These are phyloP conservation scores for Lomographa bimaculata DNA, from an alignment of 2,888 invertebrate genomes.

Conservation along the genomic window DNA sequence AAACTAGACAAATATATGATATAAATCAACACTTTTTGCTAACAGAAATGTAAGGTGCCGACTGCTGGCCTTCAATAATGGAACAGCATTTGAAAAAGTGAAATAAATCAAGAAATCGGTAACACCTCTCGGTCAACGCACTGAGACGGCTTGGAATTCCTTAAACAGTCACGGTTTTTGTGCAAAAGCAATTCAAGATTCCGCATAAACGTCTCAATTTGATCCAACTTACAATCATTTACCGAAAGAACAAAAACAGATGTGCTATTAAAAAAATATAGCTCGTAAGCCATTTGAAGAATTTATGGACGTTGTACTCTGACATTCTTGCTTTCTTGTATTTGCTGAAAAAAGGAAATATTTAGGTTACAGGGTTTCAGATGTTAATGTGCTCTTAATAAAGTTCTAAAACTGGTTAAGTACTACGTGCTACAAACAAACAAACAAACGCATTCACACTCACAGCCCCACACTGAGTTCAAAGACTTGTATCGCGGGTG, in stretches of 20 bases:
- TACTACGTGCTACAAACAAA: too few relatives aligned
- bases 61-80: too few relatives aligned
- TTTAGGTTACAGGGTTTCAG: constrained; percentile 41
- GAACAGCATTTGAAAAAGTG: too few relatives aligned
- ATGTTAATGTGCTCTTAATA: neutral
- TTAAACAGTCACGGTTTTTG: constrained; percentile 32
- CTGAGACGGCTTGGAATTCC: constrained; percentile 23
- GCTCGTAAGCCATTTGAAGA: constrained; percentile 45
- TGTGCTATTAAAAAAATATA: constrained; percentile 38
- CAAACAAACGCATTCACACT: too few relatives aligned
- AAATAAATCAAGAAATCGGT: constrained; percentile 27
- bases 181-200: constrained; percentile 20
- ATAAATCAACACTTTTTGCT: too few relatives aligned
- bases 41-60: too few relatives aligned
- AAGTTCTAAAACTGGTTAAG: too few relatives aligned
- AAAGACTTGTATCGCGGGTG: too few relatives aligned
- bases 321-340: constrained; percentile 41
- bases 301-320: constrained; percentile 46
- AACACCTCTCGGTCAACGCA: constrained; percentile 33
- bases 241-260: constrained; percentile 29
- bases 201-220: constrained; percentile 37
- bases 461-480: too few relatives aligned
- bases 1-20: too few relatives aligned
- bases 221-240: constrained; percentile 29
- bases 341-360: constrained; percentile 25